These are phyloP conservation scores for Drosophila affinis DNA, from an alignment of 2,888 invertebrate genomes.

Conservation along the genomic window DNA sequence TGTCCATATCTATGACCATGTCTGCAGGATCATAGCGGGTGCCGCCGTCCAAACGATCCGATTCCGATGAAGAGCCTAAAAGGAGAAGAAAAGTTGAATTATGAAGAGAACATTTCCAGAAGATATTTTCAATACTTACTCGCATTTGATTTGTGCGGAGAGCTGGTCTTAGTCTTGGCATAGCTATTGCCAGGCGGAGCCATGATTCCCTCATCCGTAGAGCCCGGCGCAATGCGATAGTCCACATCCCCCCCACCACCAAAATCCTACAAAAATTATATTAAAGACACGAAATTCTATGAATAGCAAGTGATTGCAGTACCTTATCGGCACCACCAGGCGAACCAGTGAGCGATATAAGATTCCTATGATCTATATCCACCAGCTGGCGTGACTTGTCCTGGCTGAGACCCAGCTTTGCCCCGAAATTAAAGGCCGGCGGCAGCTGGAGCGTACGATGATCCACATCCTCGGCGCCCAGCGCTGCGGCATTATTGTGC, in stretches of 20 bases:
- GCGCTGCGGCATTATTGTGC: constrained; percentile 80
- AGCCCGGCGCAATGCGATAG: constrained; percentile 65
- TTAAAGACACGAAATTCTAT: not conserved
- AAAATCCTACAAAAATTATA: constrained; percentile 66
- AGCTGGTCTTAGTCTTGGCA: constrained; percentile 55
- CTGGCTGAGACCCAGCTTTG: constrained; percentile 75
- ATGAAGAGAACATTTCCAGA: not conserved
- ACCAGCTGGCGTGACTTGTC: constrained; percentile 85
- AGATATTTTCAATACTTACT: constrained; percentile 60
- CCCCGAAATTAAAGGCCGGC: constrained; percentile 83
- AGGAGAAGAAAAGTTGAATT: not conserved
- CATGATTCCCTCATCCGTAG: constrained; percentile 61
- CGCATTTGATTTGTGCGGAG: constrained; percentile 78
- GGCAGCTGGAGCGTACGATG: constrained; percentile 85
- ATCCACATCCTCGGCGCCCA: constrained; percentile 85
- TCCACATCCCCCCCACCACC: constrained; percentile 78
- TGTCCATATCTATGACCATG: constrained; percentile 93
- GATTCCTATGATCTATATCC: constrained; percentile 93
- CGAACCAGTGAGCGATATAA: constrained; percentile 92
- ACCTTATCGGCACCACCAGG: constrained; percentile 83
- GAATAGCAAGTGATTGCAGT: not conserved
- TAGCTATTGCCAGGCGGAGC: constrained; percentile 64
- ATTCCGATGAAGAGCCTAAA: constrained; percentile 77
- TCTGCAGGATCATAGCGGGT: constrained; percentile 85
- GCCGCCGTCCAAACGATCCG: constrained; percentile 76